Conservation (phyloP, 2,888 invertebrate species). For the Epicampocera succincta region DNA sequence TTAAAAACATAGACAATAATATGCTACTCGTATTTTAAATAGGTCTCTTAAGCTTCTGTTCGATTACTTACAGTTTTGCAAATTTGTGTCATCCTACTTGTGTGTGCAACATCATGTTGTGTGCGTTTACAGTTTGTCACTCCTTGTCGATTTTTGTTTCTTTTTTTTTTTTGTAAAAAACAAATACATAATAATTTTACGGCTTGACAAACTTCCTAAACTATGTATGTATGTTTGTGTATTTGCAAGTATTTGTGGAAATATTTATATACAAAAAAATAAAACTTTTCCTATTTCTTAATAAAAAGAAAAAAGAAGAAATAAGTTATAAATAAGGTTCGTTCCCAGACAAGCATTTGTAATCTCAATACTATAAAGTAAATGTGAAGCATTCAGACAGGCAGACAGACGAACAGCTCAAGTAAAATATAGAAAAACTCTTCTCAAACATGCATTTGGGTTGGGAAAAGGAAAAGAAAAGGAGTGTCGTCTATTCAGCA, state of each 20-base stretch:
- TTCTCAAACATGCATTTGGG: constrained; percentile 63
- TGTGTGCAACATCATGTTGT: constrained; percentile 17
- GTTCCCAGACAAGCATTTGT: constrained; percentile 18
- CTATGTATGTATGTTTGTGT: constrained; percentile 42
- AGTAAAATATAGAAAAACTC: constrained; percentile 15
- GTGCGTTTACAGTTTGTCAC: constrained; percentile 26
- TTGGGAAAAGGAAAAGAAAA: constrained; percentile 33
- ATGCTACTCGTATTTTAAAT: too few relatives aligned
- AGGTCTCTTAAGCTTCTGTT: constrained; percentile 10
- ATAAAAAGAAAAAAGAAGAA: too few relatives aligned
- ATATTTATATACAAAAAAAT: neutral
- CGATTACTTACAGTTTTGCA: constrained; percentile 37
- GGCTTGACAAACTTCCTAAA: constrained; percentile 70
- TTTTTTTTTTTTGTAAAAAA: constrained; percentile 32
- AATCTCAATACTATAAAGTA: constrained; percentile 31
- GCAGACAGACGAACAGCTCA: constrained; percentile 1
- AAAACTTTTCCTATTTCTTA: neutral
- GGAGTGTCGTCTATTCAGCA: constrained; percentile 43
- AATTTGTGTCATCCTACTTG: neutral
- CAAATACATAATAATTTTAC: constrained; percentile 67
- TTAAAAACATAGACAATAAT: too few relatives aligned
- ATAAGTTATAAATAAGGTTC: constrained; percentile 6
- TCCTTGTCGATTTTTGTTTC: constrained; percentile 30
- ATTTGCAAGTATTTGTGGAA: neutral
- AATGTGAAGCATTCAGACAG: neutral